Percentiles rank a stretch among this genome's conserved stretches.
Evolutionary conservation across 2,888 invertebrate species (phyloP).

Genomic region (Drosophila buzzatii): DNA sequence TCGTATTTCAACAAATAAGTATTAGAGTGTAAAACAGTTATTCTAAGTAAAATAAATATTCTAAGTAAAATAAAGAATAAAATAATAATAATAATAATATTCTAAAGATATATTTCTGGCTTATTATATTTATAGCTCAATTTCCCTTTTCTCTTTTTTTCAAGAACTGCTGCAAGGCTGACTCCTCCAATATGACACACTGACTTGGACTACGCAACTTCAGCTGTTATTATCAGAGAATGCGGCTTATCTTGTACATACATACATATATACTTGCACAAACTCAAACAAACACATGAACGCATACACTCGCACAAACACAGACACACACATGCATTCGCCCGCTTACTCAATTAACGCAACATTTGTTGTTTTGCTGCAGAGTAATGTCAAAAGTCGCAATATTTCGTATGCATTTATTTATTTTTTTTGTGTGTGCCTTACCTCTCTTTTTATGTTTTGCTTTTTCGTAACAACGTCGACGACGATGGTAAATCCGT

Average conservation of each 20-base stretch:
- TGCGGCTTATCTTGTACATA: slow-evolving; percentile 42
- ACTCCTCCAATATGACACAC: slow-evolving; percentile 38
- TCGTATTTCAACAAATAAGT: neutral
- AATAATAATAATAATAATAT: too few relatives aligned
- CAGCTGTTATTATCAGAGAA: slow-evolving; percentile 54
- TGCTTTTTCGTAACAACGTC: slow-evolving; percentile 18
- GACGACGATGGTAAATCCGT: slow-evolving; percentile 34
- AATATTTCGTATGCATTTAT: slow-evolving; percentile 22
- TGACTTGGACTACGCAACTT: slow-evolving; percentile 38
- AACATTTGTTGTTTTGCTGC: slow-evolving; percentile 25
- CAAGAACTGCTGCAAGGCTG: slow-evolving; percentile 1
- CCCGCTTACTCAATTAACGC: slow-evolving; percentile 9
- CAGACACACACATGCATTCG: neutral
- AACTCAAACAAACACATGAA: neutral
- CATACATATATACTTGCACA: slow-evolving; percentile 2
- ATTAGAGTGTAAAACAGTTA: neutral
- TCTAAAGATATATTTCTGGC: neutral
- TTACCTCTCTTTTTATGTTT: slow-evolving; percentile 24
- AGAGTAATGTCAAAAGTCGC: slow-evolving; percentile 45
- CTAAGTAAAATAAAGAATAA: too few relatives aligned
- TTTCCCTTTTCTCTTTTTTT: slow-evolving; percentile 9
- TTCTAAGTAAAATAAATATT: neutral
- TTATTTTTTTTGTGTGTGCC: neutral
- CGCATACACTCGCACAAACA: neutral
- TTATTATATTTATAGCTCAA: neutral